Evolutionary conservation across 2,888 invertebrate species (phyloP), one percentile per base, ranked within the genome.

Genomic region (Caenorhabditis sp.): DNA sequence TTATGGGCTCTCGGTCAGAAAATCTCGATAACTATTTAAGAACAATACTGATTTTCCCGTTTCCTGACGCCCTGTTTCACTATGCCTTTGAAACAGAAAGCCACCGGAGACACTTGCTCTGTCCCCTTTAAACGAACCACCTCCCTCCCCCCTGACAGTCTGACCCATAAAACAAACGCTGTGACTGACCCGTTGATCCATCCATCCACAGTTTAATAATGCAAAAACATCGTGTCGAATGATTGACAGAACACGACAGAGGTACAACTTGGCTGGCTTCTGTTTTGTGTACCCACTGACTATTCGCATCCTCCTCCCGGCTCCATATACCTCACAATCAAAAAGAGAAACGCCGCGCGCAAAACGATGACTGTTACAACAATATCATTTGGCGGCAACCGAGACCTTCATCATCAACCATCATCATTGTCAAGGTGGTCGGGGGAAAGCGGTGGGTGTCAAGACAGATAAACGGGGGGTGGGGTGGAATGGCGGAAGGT

Each of bases 351-450:
- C 22, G 6, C 56, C 71, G 20, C 56, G 22, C 15, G 51, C 65
- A 60, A 51, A 60, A 51, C 50, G 65, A 50, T 51, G 68, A 76
- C 67, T 65, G 76, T 76, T 76, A 76, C 76, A 76, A 68, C 76
- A 74, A 74, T 55, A 76, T 67, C 67, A 53, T 60, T 67, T 67
- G 60, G 76, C 60, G 61, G 76, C 53, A 13, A 13, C 40, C 40
- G 13, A 13, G 9, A 67, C 64, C 40, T 28, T 18, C 8, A n/a
- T 15, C 40, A 6, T 15, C 40, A 15, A 15, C 20, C 32, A 32
- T 56, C 35, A 61, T 62, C 62, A 62, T 55, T 24, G 58, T 40
- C 13, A 40, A 58, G 35, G 58, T 58, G 40, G 51, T 44, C 58
- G n/a, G n/a, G n/a, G n/a, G n/a, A n/a, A n/a, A n/a, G n/a, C n/a